A percentile compares a stretch with the other conserved stretches of the same genome.
These are phyloP conservation scores for Rhadina sibilatrix DNA, from an alignment of 2,113 vertebrate genomes.

Conservation along the genomic window DNA sequence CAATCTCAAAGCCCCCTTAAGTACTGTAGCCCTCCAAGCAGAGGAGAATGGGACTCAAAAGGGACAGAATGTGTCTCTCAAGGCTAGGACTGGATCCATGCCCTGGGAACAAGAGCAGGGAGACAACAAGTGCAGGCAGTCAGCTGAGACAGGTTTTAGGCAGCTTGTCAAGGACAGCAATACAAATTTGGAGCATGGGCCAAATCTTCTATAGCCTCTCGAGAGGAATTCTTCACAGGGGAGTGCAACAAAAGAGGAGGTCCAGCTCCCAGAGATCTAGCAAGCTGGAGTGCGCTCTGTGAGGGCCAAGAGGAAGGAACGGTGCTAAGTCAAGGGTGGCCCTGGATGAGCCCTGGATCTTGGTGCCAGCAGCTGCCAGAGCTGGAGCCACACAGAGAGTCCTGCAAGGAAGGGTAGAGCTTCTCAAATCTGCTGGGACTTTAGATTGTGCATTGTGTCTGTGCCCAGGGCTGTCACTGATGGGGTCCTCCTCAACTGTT, in stretches of 20 bases:
- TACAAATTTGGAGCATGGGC: background rate
- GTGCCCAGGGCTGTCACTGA: fast-evolving
- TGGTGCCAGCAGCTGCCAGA: background rate
- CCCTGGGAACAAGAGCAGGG: too few species aligned
- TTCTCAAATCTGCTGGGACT: fast-evolving
- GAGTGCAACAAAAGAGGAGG: background rate
- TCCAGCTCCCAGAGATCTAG: fast-evolving
- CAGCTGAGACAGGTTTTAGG: background rate
- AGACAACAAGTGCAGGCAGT: background rate
- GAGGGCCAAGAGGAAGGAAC: fast-evolving
- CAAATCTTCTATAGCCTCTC: background rate
- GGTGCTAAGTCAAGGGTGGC: background rate
- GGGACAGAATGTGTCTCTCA: background rate
- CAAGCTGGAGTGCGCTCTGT: fast-evolving
- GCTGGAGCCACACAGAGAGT: background rate
- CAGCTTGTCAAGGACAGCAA: background rate
- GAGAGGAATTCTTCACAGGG: background rate
- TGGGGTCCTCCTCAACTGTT: fast-evolving
- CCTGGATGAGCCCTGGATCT: fast-evolving
- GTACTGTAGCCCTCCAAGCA: background rate
- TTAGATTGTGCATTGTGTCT: background rate
- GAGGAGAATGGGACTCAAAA: background rate
- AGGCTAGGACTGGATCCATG: background rate
- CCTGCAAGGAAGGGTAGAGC: background rate
- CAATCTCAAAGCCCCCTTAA: background rate